A percentile compares a stretch with the other conserved stretches of the same genome.
phyloP scores from a whole-genome alignment of 2,797 vertebrate species.

The Sebastes aleutianus region DNA sequence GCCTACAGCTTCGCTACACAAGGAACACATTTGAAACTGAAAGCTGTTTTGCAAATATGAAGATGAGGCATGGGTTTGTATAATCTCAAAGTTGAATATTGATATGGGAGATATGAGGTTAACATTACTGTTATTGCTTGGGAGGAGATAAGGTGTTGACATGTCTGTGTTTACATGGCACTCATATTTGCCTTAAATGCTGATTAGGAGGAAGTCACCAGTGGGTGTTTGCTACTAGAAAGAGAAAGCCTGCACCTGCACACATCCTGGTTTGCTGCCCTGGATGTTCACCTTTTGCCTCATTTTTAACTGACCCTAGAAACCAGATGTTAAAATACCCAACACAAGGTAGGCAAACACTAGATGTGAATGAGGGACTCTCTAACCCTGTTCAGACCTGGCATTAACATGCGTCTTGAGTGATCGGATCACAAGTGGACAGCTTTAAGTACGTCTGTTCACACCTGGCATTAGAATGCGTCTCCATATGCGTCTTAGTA shows the following conservation, averaged over 20 bases:
- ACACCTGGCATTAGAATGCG: no score
- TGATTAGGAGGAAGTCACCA: conserved; percentile 43
- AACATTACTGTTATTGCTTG: neutral
- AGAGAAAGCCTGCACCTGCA: conserved; percentile 7
- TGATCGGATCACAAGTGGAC: no score
- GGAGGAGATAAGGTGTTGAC: conserved; percentile 1
- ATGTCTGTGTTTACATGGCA: conserved; percentile 19
- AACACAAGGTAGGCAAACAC: neutral
- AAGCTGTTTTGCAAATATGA: neutral
- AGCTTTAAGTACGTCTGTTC: no score
- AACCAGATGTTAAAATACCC: neutral
- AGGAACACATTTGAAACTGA: conserved; percentile 22
- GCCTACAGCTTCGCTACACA: conserved; percentile 22
- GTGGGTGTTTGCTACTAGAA: conserved; percentile 1
- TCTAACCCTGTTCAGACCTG: neutral
- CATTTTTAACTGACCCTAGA: neutral
- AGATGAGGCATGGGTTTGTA: neutral
- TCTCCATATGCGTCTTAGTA: no score
- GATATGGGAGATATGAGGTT: neutral
- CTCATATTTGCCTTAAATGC: conserved; percentile 41
- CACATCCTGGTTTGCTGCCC: neutral
- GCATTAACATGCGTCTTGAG: no score
- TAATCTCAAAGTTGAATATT: neutral
- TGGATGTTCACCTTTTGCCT: conserved; percentile 1
- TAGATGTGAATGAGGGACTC: conserved; percentile 22